These are phyloP conservation scores for Heliconius eleuchia DNA, from an alignment of 1,140 invertebrate species.

Conservation along the genomic window DNA sequence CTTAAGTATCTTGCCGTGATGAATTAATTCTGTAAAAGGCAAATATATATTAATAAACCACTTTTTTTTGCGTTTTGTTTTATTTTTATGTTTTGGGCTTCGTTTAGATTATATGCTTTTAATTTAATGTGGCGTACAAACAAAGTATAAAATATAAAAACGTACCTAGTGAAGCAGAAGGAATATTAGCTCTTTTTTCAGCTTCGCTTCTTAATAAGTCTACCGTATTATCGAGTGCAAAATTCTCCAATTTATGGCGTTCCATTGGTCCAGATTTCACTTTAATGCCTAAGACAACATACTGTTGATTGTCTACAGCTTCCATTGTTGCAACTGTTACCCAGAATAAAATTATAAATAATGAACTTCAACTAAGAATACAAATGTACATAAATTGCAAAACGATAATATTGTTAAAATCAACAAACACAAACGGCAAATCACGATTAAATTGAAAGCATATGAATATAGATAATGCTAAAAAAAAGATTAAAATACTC, in stretches of 20 bases:
- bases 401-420: background rate
- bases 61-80: too few relatives aligned
- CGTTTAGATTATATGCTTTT: too few relatives aligned
- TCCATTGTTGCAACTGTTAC: constrained; percentile 34
- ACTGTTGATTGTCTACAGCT: constrained; percentile 53
- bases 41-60: background rate
- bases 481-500: background rate
- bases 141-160: background rate
- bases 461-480: background rate
- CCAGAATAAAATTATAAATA: background rate
- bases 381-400: background rate
- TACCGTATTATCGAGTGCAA: constrained; percentile 66
- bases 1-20: constrained; percentile 74
- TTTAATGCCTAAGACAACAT: constrained; percentile 71
- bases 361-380: background rate
- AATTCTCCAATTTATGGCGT: constrained; percentile 69
- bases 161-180: constrained; percentile 66
- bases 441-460: background rate
- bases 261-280: constrained; percentile 73
- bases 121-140: too few relatives aligned
- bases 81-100: too few relatives aligned
- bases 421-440: background rate
- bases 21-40: constrained; percentile 63
- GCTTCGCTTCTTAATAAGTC: constrained; percentile 61
- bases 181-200: constrained; percentile 66